Conservation (phyloP, 2,797 vertebrate species). For the Geotrypetes seraphini region DNA sequence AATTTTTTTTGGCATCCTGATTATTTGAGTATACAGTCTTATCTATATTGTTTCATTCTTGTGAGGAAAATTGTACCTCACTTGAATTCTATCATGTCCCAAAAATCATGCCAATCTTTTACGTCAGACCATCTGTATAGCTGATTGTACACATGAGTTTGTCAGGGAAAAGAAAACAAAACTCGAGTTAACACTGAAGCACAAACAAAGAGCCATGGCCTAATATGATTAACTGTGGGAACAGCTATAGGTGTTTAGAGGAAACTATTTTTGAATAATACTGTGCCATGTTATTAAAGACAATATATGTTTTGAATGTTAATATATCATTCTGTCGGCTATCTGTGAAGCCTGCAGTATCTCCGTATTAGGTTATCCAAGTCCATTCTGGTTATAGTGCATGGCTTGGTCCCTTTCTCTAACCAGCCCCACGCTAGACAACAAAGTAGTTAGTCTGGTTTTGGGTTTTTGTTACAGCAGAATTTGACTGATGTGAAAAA, state of each 20-base stretch:
- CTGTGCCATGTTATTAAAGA: rapidly evolving
- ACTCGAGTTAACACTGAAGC: neutral
- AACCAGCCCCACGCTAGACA: neutral
- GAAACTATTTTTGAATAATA: neutral
- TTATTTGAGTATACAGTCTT: neutral
- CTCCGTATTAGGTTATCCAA: neutral
- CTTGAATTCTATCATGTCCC: neutral
- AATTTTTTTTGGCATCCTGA: neutral
- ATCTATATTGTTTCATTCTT: neutral
- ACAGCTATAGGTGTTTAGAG: neutral
- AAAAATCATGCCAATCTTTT: neutral
- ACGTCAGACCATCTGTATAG: neutral
- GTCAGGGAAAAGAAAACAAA: neutral
- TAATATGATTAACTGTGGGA: neutral
- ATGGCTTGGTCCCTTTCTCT: too few species aligned
- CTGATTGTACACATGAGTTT: neutral
- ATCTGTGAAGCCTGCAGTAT: neutral
- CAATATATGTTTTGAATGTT: rapidly evolving
- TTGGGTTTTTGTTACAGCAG: too few species aligned
- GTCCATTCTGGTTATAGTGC: neutral
- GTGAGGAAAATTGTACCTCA: neutral
- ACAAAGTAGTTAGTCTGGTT: neutral
- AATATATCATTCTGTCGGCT: rapidly evolving
- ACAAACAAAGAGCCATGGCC: neutral
- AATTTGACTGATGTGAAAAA: too few species aligned